Base-by-base conservation (phyloP, 2,113 vertebrate genomes). In the Corynorhinus townsendii region DNA sequence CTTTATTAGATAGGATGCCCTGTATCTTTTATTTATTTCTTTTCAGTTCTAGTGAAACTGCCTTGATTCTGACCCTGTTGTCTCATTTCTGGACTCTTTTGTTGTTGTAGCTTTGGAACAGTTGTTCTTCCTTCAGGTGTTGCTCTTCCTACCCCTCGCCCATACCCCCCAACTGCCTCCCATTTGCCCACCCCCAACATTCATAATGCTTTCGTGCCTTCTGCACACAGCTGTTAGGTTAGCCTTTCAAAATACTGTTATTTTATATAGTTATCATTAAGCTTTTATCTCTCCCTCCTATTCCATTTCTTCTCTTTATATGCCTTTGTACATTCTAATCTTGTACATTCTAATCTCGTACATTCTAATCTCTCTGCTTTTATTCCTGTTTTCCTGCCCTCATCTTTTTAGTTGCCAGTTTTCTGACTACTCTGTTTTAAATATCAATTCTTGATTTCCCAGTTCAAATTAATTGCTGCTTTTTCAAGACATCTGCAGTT, bases 11-110 rank as follows among this genome's bases (percentile, higher is more conserved):
- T 20, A 20, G 7, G 19, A 54, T 82, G 35, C 56, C 47, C 38
- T 86, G 6, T 75, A 33, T 89, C 73, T 91, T 54, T 73, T 93
- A 43, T 43, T 28, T 92, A 15, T 93, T 71, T 92, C 56, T 72
- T 84, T 54, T 19, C 75, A 49, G 33, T 85, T 71, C 52, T 83
- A n/a, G 6, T 91, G 68, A 82, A 89, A 73, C 83, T 91, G 68
- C 77, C 35, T 54, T 73, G 79, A 38, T 64, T 85, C 47, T 73
- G 49, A 77, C 33, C 69, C 14, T 49, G 9, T 82, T 30, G 1
- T 80, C 71, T 93, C 26, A 1, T n/a, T 66, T 73, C 59, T 54
- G 49, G 38, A 30, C 35, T 64, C 38, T 16, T 0, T 5, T 38
- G 8, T 54, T 62, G 4, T 35, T 1, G 26, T 24, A 47, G 59